Evolutionary conservation across 2,113 vertebrate genomes (phyloP), one percentile per base, ranked within the genome.

Genomic region (Tympanuchus pallidicinctus): DNA sequence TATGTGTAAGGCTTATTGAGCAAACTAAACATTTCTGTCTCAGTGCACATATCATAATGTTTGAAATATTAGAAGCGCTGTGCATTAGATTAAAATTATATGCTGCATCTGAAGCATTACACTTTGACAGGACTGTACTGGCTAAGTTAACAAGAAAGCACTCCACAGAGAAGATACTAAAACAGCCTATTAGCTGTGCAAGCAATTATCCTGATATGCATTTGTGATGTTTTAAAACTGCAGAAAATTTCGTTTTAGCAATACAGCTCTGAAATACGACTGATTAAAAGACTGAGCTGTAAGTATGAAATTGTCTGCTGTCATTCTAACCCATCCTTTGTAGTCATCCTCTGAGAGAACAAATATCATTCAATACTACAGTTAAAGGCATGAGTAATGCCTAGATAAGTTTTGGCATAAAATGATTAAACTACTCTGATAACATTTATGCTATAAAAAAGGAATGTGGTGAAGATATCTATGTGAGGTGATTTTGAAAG

Each of bases 171-270:
- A 82, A 82, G 73, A 63, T 28, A 45, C 11, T 82, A 76, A 61
- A 85, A 8, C 27, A 27, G 5, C 61, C 27, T 67, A 65, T 86
- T 82, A 89, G 20, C 71, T 87, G 16, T 81, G 45, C 24, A 93
- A 86, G 27, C 36, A 92, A 85, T 94, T 90, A 73, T 82, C 36
- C 56, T 88, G 67, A 45, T 45, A 92, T 54, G 20, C 16, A 89
- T 88, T 90, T 89, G 4, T 79, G 48, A 72, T 14, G 32, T 79
- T 93, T 86, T 92, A 63, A 84, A 90, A 79, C n/a, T 82, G 40
- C 38, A 87, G 43, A 92, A 82, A 87, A 95, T 54, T 70, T 70
- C 47, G 20, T 94, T 93, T 90, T 86, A 52, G 43, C 78, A 8
- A 0, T 38, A 54, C 9, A 20, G 5, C 36, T 87, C 66, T 94